phyloP scores from a whole-genome alignment of 2,113 vertebrate species.

The Xiphophorus hellerii region DNA sequence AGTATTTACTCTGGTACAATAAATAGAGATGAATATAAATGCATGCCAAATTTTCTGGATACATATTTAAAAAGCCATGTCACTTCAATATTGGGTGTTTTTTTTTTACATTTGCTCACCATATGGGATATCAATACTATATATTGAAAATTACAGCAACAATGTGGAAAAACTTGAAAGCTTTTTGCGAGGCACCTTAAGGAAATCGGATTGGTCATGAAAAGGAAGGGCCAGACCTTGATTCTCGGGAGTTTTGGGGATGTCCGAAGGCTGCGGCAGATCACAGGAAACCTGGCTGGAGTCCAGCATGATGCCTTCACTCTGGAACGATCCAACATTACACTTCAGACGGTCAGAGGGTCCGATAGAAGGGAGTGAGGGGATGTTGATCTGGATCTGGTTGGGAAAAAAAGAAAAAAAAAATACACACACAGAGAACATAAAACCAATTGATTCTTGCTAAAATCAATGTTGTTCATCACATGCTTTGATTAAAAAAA shows the following conservation, averaged over 20 bases:
- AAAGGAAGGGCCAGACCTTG: conserved; percentile 60
- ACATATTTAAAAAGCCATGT: not conserved
- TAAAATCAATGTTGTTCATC: not conserved
- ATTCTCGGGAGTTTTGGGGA: conserved; percentile 69
- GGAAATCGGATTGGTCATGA: not conserved
- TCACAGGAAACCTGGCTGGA: conserved; percentile 71
- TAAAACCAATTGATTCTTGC: not conserved
- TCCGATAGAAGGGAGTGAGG: conserved; percentile 69
- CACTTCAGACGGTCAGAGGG: conserved; percentile 71
- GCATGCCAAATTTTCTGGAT: no score
- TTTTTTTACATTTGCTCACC: no score
- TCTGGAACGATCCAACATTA: conserved; percentile 43
- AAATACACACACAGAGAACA: not conserved
- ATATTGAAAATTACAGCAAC: not conserved
- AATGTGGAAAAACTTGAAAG: not conserved
- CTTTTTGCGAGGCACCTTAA: not conserved
- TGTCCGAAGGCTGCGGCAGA: conserved; percentile 60
- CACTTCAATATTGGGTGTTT: no score
- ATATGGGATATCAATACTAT: not conserved
- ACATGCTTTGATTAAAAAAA: not conserved
- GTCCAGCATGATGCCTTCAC: conserved; percentile 61
- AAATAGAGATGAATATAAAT: not conserved
- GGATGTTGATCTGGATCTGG: conserved; percentile 76
- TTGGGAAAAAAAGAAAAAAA: not conserved
- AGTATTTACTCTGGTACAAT: not conserved